These are phyloP conservation scores for Acrocyrtus sp. DNA, from an alignment of 2,888 invertebrate species.

Conservation along the genomic window DNA sequence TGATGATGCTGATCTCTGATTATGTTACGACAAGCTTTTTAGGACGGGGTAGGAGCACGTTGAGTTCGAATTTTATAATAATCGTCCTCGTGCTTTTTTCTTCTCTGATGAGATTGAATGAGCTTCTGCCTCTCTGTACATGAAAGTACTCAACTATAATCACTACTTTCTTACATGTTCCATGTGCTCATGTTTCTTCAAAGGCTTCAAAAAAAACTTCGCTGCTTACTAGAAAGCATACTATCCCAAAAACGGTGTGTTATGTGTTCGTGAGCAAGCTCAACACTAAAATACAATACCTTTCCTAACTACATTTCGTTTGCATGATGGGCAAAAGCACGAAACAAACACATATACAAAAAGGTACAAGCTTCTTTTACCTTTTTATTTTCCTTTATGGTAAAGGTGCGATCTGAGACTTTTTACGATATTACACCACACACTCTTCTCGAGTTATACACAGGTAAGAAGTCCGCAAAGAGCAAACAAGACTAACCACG, in stretches of 20 bases:
- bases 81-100: conserved; percentile 46
- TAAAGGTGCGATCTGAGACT: conserved; percentile 45
- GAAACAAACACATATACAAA: no score
- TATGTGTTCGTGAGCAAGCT: no score
- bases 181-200: conserved; percentile 45
- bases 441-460: not conserved
- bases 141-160: conserved; percentile 36
- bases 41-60: conserved; percentile 20
- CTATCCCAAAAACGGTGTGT: no score
- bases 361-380: no score
- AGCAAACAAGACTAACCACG: no score
- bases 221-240: no score
- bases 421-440: conserved; percentile 13
- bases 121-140: conserved; percentile 34
- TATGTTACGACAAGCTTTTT: not conserved
- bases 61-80: conserved; percentile 15
- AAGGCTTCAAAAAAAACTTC: no score
- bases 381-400: no score
- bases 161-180: conserved; percentile 38
- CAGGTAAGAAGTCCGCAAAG: conserved; percentile 22
- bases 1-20: conserved; percentile 1
- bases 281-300: no score
- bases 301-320: no score
- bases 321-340: no score
- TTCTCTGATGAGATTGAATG: conserved; percentile 25